Percentiles rank a stretch among this genome's conserved stretches.
phyloP scores from a whole-genome alignment of 2,113 vertebrate species.

The Astatoreochromis straeleni region DNA sequence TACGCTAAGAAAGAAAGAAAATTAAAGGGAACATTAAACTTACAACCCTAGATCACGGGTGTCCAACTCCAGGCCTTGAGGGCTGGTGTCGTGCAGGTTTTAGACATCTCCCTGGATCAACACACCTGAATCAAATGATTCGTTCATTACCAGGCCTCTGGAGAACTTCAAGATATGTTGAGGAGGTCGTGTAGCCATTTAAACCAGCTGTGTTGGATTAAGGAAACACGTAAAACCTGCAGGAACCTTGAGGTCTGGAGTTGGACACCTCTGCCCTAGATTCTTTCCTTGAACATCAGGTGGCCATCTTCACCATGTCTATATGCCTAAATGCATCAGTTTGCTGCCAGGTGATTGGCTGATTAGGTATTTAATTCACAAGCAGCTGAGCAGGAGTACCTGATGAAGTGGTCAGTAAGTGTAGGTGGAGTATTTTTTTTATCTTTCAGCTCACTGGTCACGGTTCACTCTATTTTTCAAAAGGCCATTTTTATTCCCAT shows the following conservation, averaged over 20 bases:
- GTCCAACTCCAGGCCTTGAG: neutral
- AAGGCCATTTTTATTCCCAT: neutral
- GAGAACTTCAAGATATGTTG: neutral
- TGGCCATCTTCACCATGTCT: neutral
- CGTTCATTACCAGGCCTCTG: neutral
- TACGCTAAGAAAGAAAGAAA: neutral
- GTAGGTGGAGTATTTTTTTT: neutral
- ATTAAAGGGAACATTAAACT: neutral
- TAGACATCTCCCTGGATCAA: neutral
- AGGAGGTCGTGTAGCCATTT: neutral
- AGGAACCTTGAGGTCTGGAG: neutral
- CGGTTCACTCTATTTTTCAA: neutral
- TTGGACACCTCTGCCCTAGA: neutral
- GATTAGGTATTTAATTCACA: neutral
- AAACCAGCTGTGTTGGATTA: neutral
- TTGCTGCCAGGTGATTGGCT: neutral
- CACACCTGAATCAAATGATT: neutral
- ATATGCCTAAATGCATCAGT: neutral
- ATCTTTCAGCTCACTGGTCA: neutral
- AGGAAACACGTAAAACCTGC: neutral
- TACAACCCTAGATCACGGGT: neutral
- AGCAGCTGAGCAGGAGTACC: neutral
- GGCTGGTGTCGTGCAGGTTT: neutral
- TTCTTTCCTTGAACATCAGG: neutral
- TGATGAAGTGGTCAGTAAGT: neutral